These are phyloP conservation scores for Synergus umbraculus DNA, from an alignment of 2,888 invertebrate genomes.

Conservation along the genomic window DNA sequence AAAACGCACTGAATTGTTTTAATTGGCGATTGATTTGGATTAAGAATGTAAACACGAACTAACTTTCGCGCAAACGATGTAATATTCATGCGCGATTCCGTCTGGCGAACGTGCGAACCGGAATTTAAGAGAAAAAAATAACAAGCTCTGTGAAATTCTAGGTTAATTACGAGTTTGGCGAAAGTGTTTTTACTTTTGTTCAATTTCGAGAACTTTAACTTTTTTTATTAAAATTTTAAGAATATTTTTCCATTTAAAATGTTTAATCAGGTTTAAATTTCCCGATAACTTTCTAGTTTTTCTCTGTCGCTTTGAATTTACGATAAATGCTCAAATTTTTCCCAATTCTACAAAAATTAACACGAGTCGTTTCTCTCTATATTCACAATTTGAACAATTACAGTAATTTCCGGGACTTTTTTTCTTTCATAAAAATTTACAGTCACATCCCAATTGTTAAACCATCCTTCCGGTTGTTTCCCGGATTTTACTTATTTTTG, in stretches of 20 bases:
- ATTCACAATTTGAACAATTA: background rate
- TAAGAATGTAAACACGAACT: slow-evolving; percentile 23
- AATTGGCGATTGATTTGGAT: slow-evolving; percentile 14
- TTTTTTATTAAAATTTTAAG: background rate
- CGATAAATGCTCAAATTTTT: background rate
- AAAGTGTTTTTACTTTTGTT: slow-evolving; percentile 10
- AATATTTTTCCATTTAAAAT: background rate
- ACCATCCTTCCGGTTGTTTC: too few species aligned
- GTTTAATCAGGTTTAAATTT: background rate
- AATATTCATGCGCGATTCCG: slow-evolving; percentile 39
- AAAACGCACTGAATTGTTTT: background rate
- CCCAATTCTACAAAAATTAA: background rate
- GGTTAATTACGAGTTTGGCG: background rate
- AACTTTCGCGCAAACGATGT: slow-evolving; percentile 31
- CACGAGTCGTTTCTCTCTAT: background rate
- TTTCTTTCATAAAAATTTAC: background rate
- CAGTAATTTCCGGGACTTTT: background rate
- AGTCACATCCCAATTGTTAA: background rate
- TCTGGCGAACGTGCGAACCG: slow-evolving; percentile 15
- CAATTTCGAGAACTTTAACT: background rate
- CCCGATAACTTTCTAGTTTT: background rate
- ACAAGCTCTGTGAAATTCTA: background rate
- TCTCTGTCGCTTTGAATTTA: background rate
- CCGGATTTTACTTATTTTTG: too few species aligned
- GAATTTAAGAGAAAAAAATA: background rate